Evolutionary conservation across 2,797 vertebrate species (phyloP).

Genomic region (Acomys russatus): DNA sequence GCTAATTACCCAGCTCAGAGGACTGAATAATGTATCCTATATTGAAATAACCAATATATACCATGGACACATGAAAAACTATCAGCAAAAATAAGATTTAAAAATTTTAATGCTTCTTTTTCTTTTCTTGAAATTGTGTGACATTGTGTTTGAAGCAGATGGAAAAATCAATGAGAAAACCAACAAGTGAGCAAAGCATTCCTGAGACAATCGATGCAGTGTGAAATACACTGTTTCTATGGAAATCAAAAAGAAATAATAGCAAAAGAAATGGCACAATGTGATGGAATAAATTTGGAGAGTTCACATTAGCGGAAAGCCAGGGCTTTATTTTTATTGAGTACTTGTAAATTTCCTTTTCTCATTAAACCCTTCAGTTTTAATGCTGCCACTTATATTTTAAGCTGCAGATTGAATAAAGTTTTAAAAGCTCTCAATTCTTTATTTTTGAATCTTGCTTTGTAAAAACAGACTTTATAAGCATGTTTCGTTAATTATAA

Average conservation of each 20-base stretch:
- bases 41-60: neutral
- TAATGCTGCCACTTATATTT: neutral
- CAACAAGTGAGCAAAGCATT: constrained; percentile 37
- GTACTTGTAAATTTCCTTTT: constrained; percentile 40
- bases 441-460: constrained; percentile 1
- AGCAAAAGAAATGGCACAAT: neutral
- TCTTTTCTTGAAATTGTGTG: constrained; percentile 23
- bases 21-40: no score
- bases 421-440: neutral
- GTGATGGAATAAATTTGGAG: neutral
- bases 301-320: constrained; percentile 4
- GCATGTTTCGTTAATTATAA: neutral
- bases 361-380: constrained; percentile 20
- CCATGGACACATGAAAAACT: neutral
- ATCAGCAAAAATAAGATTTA: neutral
- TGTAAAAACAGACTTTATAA: constrained; percentile 8
- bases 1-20: neutral
- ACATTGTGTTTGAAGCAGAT: constrained; percentile 3
- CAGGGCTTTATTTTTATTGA: constrained; percentile 35
- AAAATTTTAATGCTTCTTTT: neutral
- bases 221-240: constrained; percentile 27
- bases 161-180: constrained; percentile 19
- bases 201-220: neutral
- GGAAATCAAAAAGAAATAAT: constrained; percentile 61
- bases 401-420: constrained; percentile 25